phyloP scores from a whole-genome alignment of 2,797 vertebrate species.

The Delichon dasypus region DNA sequence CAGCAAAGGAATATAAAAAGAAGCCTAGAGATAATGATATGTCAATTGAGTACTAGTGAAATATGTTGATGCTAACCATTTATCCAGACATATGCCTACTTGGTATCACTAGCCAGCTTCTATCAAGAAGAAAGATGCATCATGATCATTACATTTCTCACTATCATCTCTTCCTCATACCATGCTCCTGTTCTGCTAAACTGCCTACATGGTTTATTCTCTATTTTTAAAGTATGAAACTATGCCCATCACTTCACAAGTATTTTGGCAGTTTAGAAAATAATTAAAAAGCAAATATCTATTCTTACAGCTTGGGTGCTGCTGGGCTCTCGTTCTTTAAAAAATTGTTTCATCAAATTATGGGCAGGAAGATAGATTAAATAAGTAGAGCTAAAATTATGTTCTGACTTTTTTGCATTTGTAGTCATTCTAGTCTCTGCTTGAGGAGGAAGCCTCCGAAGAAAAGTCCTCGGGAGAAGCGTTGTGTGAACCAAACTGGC shows the following conservation, averaged over 20 bases:
- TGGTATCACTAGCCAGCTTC: background rate
- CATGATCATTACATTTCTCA: background rate
- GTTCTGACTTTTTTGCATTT: background rate
- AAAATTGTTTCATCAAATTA: background rate
- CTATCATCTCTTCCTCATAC: background rate
- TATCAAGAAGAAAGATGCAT: background rate
- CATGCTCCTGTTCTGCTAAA: background rate
- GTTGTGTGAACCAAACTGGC: background rate
- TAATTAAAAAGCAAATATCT: background rate
- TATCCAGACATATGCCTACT: background rate
- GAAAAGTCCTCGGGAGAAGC: background rate
- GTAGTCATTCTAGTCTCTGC: background rate
- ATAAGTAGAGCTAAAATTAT: background rate
- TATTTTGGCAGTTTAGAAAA: background rate
- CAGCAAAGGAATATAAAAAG: background rate
- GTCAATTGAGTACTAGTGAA: background rate
- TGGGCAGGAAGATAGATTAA: background rate
- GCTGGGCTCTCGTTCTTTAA: background rate
- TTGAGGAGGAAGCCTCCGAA: fast-evolving
- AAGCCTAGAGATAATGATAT: background rate
- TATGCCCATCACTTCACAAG: background rate
- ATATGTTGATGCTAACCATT: background rate
- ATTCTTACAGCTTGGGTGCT: background rate
- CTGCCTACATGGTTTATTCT: background rate
- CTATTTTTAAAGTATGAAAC: background rate